Percentiles rank a stretch among this genome's conserved stretches.
These are phyloP conservation scores for Pycnomerus fuliginosus DNA, from an alignment of 2,888 invertebrate species.

Conservation along the genomic window DNA sequence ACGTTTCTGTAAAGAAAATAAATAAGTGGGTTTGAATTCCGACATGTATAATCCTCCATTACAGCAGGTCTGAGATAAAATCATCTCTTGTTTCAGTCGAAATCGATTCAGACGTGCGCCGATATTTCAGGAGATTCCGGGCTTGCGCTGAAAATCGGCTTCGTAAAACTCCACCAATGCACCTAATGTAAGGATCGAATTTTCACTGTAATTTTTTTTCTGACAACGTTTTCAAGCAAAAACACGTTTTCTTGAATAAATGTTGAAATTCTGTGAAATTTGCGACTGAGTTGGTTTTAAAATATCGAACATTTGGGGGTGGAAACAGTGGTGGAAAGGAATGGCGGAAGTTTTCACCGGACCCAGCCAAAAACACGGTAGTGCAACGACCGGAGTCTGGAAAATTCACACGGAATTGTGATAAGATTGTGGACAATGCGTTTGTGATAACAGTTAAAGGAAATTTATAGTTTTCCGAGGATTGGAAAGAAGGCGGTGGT, in stretches of 20 bases:
- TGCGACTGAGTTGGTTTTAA: no score
- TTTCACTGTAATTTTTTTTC: no score
- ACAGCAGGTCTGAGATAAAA: conserved; percentile 9
- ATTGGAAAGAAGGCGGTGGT: no score
- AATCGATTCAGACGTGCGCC: conserved; percentile 25
- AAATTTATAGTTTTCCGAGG: no score
- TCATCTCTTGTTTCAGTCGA: conserved; percentile 10
- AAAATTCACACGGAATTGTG: conserved; percentile 6
- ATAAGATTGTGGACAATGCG: no score
- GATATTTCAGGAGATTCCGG: conserved; percentile 12
- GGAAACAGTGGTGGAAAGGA: conserved; percentile 7
- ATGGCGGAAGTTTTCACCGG: conserved; percentile 3
- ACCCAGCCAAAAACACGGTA: conserved; percentile 15
- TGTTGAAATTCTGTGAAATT: no score
- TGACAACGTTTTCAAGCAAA: no score
- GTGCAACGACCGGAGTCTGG: conserved; percentile 20
- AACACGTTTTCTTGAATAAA: no score
- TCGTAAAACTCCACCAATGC: conserved; percentile 9
- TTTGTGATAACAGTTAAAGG: no score
- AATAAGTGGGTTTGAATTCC: conserved; percentile 4
- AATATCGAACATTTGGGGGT: no score
- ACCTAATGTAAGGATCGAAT: not conserved
- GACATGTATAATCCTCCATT: not conserved
- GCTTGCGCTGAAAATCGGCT: conserved; percentile 21
- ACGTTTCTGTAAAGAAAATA: no score